A percentile compares a stretch with the other conserved stretches of the same genome.
Evolutionary conservation across 2,113 vertebrate genomes (phyloP).

Genomic region (Austrofundulus limnaeus): DNA sequence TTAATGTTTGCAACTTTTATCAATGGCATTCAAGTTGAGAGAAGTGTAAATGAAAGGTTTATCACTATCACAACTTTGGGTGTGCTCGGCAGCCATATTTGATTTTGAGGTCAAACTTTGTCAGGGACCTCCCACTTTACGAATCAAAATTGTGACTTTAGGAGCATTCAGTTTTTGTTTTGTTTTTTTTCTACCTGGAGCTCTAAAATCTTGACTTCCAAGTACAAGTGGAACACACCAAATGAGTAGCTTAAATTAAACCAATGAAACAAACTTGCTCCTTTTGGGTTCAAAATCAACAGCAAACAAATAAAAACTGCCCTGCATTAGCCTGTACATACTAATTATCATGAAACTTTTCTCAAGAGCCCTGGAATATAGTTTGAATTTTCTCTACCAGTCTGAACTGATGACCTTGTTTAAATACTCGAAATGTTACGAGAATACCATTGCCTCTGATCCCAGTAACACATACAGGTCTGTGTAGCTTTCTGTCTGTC

Average conservation of each 20-base stretch:
- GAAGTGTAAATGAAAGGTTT: no score
- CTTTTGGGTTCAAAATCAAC: constrained; percentile 79
- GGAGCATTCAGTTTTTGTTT: no score
- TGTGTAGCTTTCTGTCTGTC: constrained; percentile 65
- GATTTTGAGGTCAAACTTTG: no score
- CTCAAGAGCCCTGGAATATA: constrained; percentile 82
- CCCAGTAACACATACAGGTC: constrained; percentile 43
- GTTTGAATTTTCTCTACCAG: constrained; percentile 76
- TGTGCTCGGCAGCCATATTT: no score
- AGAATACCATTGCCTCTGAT: constrained; percentile 63
- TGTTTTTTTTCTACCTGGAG: no score
- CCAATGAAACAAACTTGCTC: constrained; percentile 73
- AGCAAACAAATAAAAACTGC: constrained; percentile 58
- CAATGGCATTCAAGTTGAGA: no score
- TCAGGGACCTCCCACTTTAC: no score
- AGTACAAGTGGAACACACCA: no score
- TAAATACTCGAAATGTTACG: constrained; percentile 56
- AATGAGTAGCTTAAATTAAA: constrained; percentile 82
- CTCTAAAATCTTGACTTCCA: no score
- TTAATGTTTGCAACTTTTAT: no score
- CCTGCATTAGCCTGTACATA: constrained; percentile 66
- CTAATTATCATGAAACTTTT: constrained; percentile 64
- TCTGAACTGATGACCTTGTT: constrained; percentile 87
- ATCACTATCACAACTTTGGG: no score
- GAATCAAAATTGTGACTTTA: no score